These are phyloP conservation scores for Cerastoderma edule DNA, from an alignment of 2,888 invertebrate species.

Conservation along the genomic window DNA sequence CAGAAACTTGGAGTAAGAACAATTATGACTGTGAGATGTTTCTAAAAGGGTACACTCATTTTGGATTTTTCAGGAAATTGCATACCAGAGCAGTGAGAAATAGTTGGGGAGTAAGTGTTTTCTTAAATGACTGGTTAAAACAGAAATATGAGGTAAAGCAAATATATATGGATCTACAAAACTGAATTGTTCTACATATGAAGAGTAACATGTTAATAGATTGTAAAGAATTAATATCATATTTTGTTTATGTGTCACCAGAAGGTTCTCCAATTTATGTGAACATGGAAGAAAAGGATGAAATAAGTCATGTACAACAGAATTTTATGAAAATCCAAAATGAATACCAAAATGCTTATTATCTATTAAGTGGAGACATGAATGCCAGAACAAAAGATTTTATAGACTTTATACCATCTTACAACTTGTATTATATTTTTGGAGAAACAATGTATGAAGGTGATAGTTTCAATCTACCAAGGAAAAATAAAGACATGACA, in stretches of 20 bases:
- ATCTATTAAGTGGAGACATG: neutral
- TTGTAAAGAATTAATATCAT: neutral
- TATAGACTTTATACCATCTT: neutral
- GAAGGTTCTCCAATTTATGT: neutral
- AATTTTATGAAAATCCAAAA: neutral
- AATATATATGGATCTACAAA: neutral
- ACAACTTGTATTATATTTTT: neutral
- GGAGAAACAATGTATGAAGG: neutral
- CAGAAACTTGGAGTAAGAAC: constrained; percentile 4
- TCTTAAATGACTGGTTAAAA: neutral
- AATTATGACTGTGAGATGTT: constrained; percentile 3
- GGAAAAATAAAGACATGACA: neutral
- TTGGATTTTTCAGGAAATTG: neutral
- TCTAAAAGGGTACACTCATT: neutral
- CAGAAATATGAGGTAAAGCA: neutral
- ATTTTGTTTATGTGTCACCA: neutral
- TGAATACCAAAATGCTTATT: neutral
- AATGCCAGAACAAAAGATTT: neutral
- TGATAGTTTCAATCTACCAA: neutral
- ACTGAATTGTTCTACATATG: neutral
- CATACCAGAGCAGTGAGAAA: neutral
- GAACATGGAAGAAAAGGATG: constrained; percentile 8
- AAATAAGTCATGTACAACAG: neutral
- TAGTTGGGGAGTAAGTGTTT: constrained; percentile 5
- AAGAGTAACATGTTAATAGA: no score